A percentile compares a stretch with the other conserved stretches of the same genome.
phyloP scores from a whole-genome alignment of 2,113 vertebrate species.

The Phyllostomus discolor region DNA sequence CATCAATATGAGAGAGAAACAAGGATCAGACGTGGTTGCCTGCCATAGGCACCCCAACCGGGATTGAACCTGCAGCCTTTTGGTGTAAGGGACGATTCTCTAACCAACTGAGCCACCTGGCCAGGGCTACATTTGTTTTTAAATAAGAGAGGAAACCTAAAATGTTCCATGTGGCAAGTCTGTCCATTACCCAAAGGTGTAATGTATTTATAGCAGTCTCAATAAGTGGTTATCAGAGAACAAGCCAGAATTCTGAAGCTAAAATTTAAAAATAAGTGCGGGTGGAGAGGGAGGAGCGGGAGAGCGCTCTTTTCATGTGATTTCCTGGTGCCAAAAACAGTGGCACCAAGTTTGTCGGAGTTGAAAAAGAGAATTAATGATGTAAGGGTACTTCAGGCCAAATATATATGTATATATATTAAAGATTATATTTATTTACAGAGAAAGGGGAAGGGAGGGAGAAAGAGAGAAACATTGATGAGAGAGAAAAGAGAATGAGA shows the following conservation, averaged over 20 bases:
- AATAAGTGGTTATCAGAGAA: neutral
- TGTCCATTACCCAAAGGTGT: neutral
- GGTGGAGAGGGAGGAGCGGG: too few species aligned
- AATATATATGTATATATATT: neutral
- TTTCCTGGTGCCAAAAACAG: neutral
- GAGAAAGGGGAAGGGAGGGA: too few species aligned
- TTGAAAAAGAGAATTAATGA: neutral
- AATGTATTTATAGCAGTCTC: slow-evolving; percentile 41
- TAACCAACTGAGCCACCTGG: too few species aligned
- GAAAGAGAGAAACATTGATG: too few species aligned
- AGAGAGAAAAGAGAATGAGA: too few species aligned
- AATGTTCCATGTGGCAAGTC: neutral
- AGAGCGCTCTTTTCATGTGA: neutral
- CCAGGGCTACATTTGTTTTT: too few species aligned
- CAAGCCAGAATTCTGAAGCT: neutral
- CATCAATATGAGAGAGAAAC: too few species aligned
- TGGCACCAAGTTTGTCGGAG: neutral
- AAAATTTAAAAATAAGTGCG: neutral
- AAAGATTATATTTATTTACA: too few species aligned
- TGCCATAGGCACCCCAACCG: too few species aligned
- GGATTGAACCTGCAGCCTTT: too few species aligned
- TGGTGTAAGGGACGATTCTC: too few species aligned
- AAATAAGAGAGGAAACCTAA: neutral
- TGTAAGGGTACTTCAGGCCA: neutral
- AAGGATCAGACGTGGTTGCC: too few species aligned